Base-by-base conservation (phyloP, 2,113 vertebrate genomes). In the Phalacrocorax carbo region DNA sequence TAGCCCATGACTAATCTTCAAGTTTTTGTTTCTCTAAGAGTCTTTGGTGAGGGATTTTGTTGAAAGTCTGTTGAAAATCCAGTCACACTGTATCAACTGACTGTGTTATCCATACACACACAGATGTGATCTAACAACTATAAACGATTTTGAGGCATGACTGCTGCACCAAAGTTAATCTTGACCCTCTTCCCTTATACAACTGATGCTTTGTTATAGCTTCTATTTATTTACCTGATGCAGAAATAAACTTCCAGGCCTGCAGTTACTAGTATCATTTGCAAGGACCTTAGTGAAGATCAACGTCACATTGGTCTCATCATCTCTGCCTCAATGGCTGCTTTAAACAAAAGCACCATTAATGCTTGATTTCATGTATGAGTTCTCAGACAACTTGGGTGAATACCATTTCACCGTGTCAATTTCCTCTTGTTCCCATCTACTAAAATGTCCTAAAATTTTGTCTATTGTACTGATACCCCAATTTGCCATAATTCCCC, bases 1-100 rank as follows among this genome's bases (percentile, higher is more conserved):
- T 96, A 93, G 78, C 66, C 95, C 95, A 87, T 93, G 87, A 93
- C 94, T 96, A 96, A 97, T 94, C 94, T 93, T 84, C 89, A 85
- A 90, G 86, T 95, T 96, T 96, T 93, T 96, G 89, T 96, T 97
- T 95, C 93, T 93, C 44, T 87, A 57, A 79, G 77, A 89, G 70
- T 55, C 84, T 95, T 97, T 90, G 52, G 70, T 34, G 30, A 93
- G 66, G 73, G 87, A 95, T 97, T 95, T 96, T 79, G 48, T 79
- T 90, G 78, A 87, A 94, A 94, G 87, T 91, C 91, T 96, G 70
- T 84, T 92, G 75, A 94, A 95, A 96, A 96, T 96, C 87, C 87
- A 91, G 90, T 93, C 91, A 95, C 94, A 94, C 84, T 94, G 49
- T 82, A 93, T 93, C 86, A 96, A 82, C 77, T 92, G 81, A 27